Percentiles rank a stretch among this genome's conserved stretches.
phyloP scores from a whole-genome alignment of 2,888 invertebrate species.

The Hedychridium roseum region DNA sequence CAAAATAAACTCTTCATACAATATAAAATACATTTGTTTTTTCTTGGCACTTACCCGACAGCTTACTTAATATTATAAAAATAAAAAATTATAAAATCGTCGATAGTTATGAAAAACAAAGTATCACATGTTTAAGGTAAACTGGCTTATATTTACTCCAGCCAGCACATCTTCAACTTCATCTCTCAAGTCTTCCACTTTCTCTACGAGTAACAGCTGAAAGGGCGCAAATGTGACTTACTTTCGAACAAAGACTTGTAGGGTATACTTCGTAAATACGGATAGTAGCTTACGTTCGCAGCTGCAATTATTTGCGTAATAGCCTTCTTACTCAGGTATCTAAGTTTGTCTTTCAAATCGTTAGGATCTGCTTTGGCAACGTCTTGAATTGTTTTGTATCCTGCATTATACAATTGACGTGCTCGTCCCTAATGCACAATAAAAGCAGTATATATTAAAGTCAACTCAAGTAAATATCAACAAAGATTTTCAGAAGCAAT shows the following conservation, averaged over 20 bases:
- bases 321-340: conserved; percentile 76
- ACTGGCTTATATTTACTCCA: conserved; percentile 56
- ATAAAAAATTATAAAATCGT: conserved; percentile 2
- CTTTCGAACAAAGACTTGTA: too few relatives aligned
- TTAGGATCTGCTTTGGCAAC: conserved; percentile 77
- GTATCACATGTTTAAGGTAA: conserved; percentile 6
- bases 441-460: conserved; percentile 14
- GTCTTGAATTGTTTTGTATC: conserved; percentile 79
- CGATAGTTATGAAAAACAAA: conserved; percentile 6
- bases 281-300: conserved; percentile 81
- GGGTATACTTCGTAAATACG: too few relatives aligned
- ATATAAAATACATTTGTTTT: neutral
- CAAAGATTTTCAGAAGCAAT: conserved; percentile 2
- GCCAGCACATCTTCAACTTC: conserved; percentile 82
- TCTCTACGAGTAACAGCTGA: conserved; percentile 82
- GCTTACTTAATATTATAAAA: neutral
- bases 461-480: conserved; percentile 7
- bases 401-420: conserved; percentile 82
- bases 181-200: conserved; percentile 85
- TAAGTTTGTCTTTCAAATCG: conserved; percentile 71
- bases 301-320: conserved; percentile 86
- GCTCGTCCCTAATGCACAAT: conserved; percentile 75
- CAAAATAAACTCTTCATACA: conserved; percentile 6
- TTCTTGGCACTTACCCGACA: neutral
- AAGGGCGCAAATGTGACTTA: too few relatives aligned